Conservation (phyloP, 2,113 vertebrate species). For the Pogona vitticeps region DNA sequence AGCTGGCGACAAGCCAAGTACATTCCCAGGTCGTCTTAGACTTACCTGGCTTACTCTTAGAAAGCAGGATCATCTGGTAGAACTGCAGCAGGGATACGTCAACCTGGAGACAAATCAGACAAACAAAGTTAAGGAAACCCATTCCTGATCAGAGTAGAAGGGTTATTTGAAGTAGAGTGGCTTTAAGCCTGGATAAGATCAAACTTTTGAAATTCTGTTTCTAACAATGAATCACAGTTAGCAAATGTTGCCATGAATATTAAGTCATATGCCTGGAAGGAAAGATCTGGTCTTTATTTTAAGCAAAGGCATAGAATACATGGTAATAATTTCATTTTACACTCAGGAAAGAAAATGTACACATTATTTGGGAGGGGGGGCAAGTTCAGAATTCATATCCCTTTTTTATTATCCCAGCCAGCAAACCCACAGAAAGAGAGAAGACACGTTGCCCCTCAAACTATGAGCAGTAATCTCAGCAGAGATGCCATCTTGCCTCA, state of each 20-base stretch:
- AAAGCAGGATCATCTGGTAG: neutral
- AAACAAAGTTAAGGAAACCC: neutral
- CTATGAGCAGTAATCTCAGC: neutral
- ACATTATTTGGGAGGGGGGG: constrained; percentile 3
- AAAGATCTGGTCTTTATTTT: neutral
- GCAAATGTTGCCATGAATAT: neutral
- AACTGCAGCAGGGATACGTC: neutral
- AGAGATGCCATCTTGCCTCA: neutral
- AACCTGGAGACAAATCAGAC: neutral
- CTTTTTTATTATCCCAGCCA: constrained; percentile 31
- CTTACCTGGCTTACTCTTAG: neutral
- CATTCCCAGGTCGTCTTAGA: neutral
- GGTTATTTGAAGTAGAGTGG: neutral
- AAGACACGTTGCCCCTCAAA: accelerated
- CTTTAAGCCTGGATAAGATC: neutral
- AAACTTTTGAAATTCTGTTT: neutral
- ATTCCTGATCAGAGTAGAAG: neutral
- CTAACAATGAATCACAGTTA: neutral
- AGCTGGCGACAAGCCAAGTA: neutral
- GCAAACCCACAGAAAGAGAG: neutral
- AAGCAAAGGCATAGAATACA: neutral
- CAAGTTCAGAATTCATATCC: constrained; percentile 32
- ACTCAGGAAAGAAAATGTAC: neutral
- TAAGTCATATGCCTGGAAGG: neutral
- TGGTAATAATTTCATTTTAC: neutral